Evolutionary conservation across 2,888 invertebrate genomes (phyloP), one percentile per base, ranked within the genome.

Genomic region (Lasioglossum oenotherae): DNA sequence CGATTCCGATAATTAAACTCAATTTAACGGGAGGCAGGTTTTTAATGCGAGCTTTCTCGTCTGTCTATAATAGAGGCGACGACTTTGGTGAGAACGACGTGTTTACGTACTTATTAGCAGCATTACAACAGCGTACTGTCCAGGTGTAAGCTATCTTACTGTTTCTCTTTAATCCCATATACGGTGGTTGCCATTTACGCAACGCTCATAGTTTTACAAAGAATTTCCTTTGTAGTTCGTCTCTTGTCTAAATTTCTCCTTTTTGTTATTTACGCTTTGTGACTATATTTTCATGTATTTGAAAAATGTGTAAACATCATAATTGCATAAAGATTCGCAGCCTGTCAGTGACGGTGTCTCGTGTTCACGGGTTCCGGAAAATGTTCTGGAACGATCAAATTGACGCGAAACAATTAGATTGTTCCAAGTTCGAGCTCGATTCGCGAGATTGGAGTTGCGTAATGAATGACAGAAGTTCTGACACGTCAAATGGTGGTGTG

Each of bases 1-100:
- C 72, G 85, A 85, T 78, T 77, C 74, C 69, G 76, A 85, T 78
- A 79, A 86, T 86, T 86, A 74, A 81, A 78, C 77, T 64, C 77
- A 71, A 78, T 74, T 85, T 82, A 85, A 81, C 79, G 64, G 71
- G 71, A 78, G 69, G 64, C 60, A 67, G 71, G 78, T 86, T 80
- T 82, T 87, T 86, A 73, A 46, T 57, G 27, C 74, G 60, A 14
- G 31, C 23, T 10, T 27, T 14, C 31, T 27, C 35, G 53, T 16
- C n/a, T 4, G 10, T n/a, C 44, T 35, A 73, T 69, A 69, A 73
- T 12, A 4, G 23, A 35, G 57, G 46, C 60, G 53, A 53, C 75
- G 71, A 67, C 41, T 64, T 60, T 53, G 35, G 31, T 35, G 31
- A 49, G 23, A 27, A 49, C n/a, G 35, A 19, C 8, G 67, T 16